Conservation (phyloP, 2,797 vertebrate species). For the Myoxocephalus aenaeus region DNA sequence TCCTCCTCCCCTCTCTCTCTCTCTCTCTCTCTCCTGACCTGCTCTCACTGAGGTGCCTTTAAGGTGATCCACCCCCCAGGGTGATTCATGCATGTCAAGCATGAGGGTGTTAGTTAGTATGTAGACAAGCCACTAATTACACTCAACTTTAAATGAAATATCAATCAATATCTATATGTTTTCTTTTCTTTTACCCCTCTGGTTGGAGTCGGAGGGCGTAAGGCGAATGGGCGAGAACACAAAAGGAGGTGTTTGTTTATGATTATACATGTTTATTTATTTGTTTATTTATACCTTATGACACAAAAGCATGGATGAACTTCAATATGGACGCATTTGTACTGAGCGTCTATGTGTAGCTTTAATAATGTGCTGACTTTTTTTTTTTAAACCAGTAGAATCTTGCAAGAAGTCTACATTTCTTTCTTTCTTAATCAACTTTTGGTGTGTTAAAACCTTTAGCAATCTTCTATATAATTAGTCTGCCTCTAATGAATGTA, state of each 20-base stretch:
- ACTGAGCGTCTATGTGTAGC: not conserved
- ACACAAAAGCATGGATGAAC: not conserved
- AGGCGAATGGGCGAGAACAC: not conserved
- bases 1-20: no score
- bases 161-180: not conserved
- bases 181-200: not conserved
- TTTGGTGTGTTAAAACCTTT: not conserved
- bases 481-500: not conserved
- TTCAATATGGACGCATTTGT: not conserved
- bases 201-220: not conserved
- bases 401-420: not conserved
- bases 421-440: no score
- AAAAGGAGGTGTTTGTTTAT: not conserved
- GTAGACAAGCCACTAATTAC: not conserved
- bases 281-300: no score
- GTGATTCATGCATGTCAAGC: not conserved
- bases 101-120: not conserved
- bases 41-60: not conserved
- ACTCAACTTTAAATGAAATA: not conserved
- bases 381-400: not conserved
- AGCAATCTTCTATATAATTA: not conserved
- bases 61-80: not conserved
- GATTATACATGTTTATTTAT: no score
- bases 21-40: not conserved
- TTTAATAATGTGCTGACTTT: not conserved